Evolutionary conservation across 2,797 vertebrate species (phyloP).

Genomic region (Macropus fuliginosus): DNA sequence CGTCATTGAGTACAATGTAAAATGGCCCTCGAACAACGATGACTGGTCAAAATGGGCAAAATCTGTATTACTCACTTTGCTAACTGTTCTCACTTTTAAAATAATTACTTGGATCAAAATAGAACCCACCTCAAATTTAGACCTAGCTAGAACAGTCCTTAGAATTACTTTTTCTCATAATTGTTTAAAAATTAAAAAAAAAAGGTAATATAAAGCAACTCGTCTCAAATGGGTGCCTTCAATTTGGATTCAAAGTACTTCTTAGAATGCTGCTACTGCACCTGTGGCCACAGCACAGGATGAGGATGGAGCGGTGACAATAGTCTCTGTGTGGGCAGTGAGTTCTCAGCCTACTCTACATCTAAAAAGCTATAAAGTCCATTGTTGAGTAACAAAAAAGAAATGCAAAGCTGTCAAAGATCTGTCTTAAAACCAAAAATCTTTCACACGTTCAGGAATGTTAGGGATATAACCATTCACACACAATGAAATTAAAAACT

Average conservation of each 20-base stretch:
- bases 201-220: slow-evolving; percentile 16
- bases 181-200: slow-evolving; percentile 17
- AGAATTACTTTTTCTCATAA: neutral
- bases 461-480: neutral
- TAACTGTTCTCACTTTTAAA: slow-evolving; percentile 18
- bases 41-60: slow-evolving; percentile 17
- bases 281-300: neutral
- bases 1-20: slow-evolving; percentile 31
- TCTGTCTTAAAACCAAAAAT: neutral
- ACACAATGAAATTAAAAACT: slow-evolving; percentile 27
- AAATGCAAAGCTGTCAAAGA: neutral
- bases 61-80: neutral
- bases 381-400: neutral
- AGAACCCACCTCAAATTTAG: neutral
- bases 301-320: neutral
- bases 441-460: neutral
- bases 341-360: neutral
- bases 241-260: neutral
- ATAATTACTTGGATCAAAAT: neutral
- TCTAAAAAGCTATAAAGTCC: neutral
- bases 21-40: slow-evolving; percentile 44
- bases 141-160: neutral
- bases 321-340: neutral
- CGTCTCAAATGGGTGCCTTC: slow-evolving; percentile 24
- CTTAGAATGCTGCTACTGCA: neutral